Conservation (phyloP, 2,113 vertebrate genomes). For the Cathartes aura region DNA sequence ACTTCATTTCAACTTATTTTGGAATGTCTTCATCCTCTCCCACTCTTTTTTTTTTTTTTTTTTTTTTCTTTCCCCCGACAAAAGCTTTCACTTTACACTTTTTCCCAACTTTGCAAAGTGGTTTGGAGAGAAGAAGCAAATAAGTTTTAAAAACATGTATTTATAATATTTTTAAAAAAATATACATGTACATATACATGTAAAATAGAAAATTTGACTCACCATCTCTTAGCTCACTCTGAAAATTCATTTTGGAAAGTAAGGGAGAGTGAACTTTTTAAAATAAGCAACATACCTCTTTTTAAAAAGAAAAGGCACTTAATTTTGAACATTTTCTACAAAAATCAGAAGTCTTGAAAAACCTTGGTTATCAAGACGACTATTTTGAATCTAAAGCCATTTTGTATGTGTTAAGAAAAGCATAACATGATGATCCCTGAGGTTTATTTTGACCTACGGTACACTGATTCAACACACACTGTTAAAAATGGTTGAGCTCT, state of each 20-base stretch:
- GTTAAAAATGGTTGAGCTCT: neutral
- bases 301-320: neutral
- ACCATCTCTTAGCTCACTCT: neutral
- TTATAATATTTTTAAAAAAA: neutral
- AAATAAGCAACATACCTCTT: fast-evolving
- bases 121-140: neutral
- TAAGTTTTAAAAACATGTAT: neutral
- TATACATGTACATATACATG: fast-evolving
- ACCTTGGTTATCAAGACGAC: neutral
- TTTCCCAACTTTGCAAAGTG: neutral
- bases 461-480: neutral
- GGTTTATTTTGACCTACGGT: neutral
- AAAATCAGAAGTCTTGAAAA: neutral
- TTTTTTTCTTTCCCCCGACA: too few species aligned
- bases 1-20: neutral
- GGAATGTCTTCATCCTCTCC: neutral
- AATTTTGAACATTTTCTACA: neutral
- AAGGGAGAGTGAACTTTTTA: neutral
- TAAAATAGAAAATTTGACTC: neutral
- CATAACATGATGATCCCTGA: neutral
- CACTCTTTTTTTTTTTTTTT: too few species aligned
- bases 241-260: neutral
- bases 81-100: neutral
- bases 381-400: neutral
- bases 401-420: neutral